Conservation (phyloP, 2,888 invertebrate species). For the Drosophila meridionalis region DNA sequence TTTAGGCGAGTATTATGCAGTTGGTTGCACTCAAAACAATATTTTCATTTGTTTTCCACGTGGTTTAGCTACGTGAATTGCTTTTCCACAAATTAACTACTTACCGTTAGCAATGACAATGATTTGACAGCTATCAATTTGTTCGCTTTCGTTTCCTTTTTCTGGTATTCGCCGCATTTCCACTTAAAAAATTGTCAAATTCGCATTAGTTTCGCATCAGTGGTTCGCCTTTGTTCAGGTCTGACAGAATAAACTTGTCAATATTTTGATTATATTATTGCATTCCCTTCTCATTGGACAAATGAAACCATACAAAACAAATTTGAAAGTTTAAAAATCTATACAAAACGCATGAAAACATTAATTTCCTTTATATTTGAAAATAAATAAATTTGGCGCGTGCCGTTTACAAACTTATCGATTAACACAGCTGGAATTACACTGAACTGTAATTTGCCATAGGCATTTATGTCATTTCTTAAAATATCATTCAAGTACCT, state of each 20-base stretch:
- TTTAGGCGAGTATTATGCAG: background rate
- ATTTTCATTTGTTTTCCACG: background rate
- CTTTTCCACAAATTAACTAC: background rate
- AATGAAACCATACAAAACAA: slow-evolving; percentile 1
- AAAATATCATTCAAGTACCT: background rate
- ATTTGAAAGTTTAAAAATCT: background rate
- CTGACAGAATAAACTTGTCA: background rate
- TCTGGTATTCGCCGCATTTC: slow-evolving; percentile 15
- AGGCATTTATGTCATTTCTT: background rate
- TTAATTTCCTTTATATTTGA: background rate
- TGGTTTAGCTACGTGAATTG: background rate
- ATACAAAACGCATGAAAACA: background rate
- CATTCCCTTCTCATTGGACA: slow-evolving; percentile 1
- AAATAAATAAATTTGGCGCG: background rate
- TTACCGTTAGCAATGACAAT: background rate
- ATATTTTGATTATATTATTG: too few relatives aligned
- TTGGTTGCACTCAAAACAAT: background rate
- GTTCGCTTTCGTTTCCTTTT: slow-evolving; percentile 11
- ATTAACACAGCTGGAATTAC: background rate
- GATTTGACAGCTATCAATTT: slow-evolving; percentile 24
- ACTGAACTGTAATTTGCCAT: background rate
- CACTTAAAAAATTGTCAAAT: slow-evolving; percentile 40
- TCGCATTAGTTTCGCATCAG: slow-evolving; percentile 55
- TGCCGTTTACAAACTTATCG: background rate
- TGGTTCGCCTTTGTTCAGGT: slow-evolving; percentile 27